Conservation (phyloP, 2,113 vertebrate genomes). For the Apaloderma vittatum region DNA sequence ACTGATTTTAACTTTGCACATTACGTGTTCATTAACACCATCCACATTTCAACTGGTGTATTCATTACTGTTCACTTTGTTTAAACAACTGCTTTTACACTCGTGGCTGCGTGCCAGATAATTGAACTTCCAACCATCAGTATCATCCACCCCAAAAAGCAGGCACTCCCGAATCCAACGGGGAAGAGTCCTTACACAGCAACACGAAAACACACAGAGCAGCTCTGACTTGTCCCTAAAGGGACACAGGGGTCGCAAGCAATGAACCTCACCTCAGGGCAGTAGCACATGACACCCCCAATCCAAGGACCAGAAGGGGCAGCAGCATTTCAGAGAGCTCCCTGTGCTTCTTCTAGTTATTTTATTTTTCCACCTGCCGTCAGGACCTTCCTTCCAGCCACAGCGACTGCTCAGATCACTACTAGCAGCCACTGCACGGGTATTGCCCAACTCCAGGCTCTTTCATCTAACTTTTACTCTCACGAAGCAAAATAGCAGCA, state of each 20-base stretch:
- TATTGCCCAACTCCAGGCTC: background rate
- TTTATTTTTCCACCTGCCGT: background rate
- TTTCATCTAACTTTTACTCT: conserved; percentile 39
- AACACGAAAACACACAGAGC: background rate
- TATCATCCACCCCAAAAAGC: background rate
- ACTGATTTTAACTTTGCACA: background rate
- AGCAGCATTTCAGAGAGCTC: background rate
- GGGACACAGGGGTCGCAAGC: accelerated
- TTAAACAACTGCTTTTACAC: conserved; percentile 24
- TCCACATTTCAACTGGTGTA: background rate
- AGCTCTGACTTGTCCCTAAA: background rate
- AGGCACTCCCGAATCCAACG: background rate
- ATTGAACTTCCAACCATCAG: background rate
- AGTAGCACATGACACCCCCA: background rate
- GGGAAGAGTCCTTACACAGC: background rate
- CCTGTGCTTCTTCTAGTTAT: background rate
- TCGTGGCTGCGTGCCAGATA: background rate
- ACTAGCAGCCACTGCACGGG: accelerated
- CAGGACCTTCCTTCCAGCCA: background rate
- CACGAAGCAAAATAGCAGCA: conserved; percentile 1
- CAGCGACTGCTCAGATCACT: background rate
- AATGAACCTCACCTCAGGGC: background rate
- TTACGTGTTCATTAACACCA: background rate
- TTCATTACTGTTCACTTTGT: background rate
- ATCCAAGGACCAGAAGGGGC: background rate